Evolutionary conservation across 2,113 vertebrate genomes (phyloP), one percentile per base, ranked within the genome.

Genomic region (Anarrhichthys ocellatus): DNA sequence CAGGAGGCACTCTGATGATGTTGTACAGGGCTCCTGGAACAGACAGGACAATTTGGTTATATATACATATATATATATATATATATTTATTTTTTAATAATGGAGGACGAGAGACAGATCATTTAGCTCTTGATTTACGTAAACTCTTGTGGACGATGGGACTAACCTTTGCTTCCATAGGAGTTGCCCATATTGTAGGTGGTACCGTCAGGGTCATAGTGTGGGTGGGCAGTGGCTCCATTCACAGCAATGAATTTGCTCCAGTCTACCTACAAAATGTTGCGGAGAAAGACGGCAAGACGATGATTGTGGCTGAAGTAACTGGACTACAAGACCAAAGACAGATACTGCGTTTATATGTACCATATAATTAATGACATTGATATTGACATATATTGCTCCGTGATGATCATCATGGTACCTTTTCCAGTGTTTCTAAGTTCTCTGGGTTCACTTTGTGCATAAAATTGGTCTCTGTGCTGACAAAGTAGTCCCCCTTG

Each of bases 181-280:
- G 97, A 98, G 84, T 98, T 99, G 24, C 98, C 98, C 98, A 99
- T 98, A 73, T 99, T 99, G 93, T 97, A 99, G 0, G 93, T 56
- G 27, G 97, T 98, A 40, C 98, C 98, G 38, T 99, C 96, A 4
- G 95, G 83, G n/a, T 97, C 98, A 4, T 96, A 96, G 86, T 99
- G 98, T 29, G 97, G 98, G 74, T 99, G 97, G 59, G 98, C 98
- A 44, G 97, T 99, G 66, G 97, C 97, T 62, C 97, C 96, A 14
- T 98, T 99, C 73, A 99, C 97, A 27, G 96, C 97, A 46, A 98
- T 82, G 7, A 97, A 97, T 76, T 97, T 97, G 86, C 92, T 97
- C 98, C 97, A 99, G 87, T 99, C 95, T 8, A 99, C 97, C 98
- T 99, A 89, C 42, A 84, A 77, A 73, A 46, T 46, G 83, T 0